Base-by-base conservation (phyloP, 2,888 invertebrate species). In the Smittia sp. region DNA sequence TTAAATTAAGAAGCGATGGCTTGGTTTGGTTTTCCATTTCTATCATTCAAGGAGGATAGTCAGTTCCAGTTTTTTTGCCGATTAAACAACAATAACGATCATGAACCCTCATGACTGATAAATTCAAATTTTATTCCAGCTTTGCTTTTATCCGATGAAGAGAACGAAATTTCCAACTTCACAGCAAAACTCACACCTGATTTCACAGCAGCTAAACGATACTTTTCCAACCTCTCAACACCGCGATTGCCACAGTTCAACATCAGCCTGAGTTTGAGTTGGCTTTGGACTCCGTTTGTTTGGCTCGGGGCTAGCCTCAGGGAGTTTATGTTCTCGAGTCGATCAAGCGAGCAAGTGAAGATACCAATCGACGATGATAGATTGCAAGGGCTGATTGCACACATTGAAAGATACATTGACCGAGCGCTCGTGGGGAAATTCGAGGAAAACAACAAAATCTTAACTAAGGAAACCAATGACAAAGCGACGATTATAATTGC, bases 11-110 rank as follows among this genome's bases (percentile, higher is more conserved):
- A 25, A n/a, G 52, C 24, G 13, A 11, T 15, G 41, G 22, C 7
- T 24, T 62, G 24, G 20, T 62, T 62, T n/a, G 52, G 18, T 6
- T 52, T 4, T 18, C 4, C 4, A n/a, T 15, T 2, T 11, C 4
- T 52, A 11, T n/a, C 24, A 22, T 24, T 7, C 3, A 39, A 67
- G 66, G 27, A 67, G 66, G 66, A 67, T 67, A 38, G 15, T 24
- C 24, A 67, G 66, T 67, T 67, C 66, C 66, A 67, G 39, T 67
- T 67, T 65, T 65, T 65, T 27, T n/a, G 25, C 13, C 46, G n/a
- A 6, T n/a, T 46, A 6, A 46, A n/a, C 46, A 46, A 15, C 6
- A 46, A 46, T 46, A 3, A 46, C 11, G 15, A 20, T 62, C 20
- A 65, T 32, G 18, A 32, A 9, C 1, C 25, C 13, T 24, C 11